Conservation (phyloP, 1,140 invertebrate species). For the Dufourea novaeangliae region DNA sequence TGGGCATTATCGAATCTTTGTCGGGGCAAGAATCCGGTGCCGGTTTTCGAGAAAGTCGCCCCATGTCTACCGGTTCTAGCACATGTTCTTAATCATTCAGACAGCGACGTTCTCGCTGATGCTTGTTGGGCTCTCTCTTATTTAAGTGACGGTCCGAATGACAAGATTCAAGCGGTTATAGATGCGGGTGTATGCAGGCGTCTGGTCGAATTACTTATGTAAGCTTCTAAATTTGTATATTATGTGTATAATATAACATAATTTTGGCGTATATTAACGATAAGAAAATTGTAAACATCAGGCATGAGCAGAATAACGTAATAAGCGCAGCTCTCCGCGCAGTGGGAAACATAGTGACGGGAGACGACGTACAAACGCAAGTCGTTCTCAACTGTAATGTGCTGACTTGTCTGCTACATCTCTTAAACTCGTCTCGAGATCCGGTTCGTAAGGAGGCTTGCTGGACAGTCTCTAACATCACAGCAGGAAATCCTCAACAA, state of each 20-base stretch:
- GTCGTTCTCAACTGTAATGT: constrained; percentile 95
- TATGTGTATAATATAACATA: background rate
- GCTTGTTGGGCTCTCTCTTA: constrained; percentile 95
- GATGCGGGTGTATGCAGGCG: constrained; percentile 97
- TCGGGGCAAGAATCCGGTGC: constrained; percentile 97
- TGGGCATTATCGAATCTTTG: constrained; percentile 98
- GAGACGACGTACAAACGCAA: constrained; percentile 98
- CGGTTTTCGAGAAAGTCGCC: constrained; percentile 93
- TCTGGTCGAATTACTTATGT: constrained; percentile 96
- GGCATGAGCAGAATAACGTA: constrained; percentile 94
- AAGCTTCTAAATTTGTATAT: constrained; percentile 72
- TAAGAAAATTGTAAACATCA: constrained; percentile 75
- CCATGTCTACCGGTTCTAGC: constrained; percentile 93
- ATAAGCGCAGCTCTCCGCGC: constrained; percentile 97
- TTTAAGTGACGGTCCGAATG: constrained; percentile 97
- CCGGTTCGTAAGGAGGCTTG: constrained; percentile 97
- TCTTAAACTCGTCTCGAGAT: constrained; percentile 91
- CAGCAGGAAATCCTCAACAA: constrained; percentile 96
- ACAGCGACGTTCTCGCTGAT: constrained; percentile 96
- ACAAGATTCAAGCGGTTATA: constrained; percentile 98
- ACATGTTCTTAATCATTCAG: constrained; percentile 92
- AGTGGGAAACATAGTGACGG: constrained; percentile 99
- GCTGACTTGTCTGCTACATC: constrained; percentile 91
- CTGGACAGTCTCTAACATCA: constrained; percentile 99
- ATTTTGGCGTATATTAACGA: background rate